Percentiles rank a stretch among this genome's conserved stretches.
These are phyloP conservation scores for Lysiphlebus fabarum DNA, from an alignment of 1,140 invertebrate species.

Conservation along the genomic window DNA sequence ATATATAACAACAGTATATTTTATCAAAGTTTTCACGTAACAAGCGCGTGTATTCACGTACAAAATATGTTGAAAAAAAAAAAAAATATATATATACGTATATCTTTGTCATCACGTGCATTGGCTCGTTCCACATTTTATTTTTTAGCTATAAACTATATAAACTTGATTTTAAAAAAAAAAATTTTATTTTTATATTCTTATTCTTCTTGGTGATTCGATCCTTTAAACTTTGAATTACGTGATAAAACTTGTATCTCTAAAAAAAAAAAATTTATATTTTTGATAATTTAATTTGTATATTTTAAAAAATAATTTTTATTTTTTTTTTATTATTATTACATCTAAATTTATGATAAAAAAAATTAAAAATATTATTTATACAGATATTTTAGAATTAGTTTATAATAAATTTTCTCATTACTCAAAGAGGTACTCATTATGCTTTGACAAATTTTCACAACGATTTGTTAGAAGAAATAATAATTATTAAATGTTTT, in stretches of 20 bases:
- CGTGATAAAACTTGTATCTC: neutral
- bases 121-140: conserved; percentile 8
- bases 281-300: too few relatives aligned
- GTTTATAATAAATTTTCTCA: conserved; percentile 18
- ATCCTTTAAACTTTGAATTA: neutral
- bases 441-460: conserved; percentile 31
- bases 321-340: too few relatives aligned
- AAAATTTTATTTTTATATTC: too few relatives aligned
- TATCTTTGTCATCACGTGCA: conserved; percentile 17
- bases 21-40: conserved; percentile 5
- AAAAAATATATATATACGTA: too few relatives aligned
- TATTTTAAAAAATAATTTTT: too few relatives aligned
- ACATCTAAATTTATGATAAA: too few relatives aligned
- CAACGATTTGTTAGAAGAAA: conserved; percentile 28
- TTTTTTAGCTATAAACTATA: neutral
- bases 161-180: conserved; percentile 3
- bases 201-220: too few relatives aligned
- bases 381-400: too few relatives aligned
- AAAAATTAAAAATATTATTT: too few relatives aligned
- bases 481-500: conserved; percentile 14
- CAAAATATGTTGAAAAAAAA: conserved; percentile 1
- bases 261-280: too few relatives aligned
- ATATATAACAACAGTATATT: neutral
- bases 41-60: conserved; percentile 20
- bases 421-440: conserved; percentile 24